phyloP scores from a whole-genome alignment of 1,140 invertebrate species.

The Aphelenchoides fujianensis region DNA sequence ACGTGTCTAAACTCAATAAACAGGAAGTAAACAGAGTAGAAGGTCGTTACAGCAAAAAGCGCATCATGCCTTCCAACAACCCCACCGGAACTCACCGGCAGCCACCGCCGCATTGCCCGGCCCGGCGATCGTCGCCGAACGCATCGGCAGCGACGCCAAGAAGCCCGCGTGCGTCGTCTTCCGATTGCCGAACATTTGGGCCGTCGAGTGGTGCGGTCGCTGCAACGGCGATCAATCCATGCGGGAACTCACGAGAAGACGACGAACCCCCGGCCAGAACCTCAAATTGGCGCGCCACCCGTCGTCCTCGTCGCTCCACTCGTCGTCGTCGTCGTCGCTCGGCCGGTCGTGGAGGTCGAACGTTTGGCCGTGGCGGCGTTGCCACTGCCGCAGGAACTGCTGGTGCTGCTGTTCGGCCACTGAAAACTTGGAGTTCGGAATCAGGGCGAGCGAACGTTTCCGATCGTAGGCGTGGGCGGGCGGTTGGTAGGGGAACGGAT shows the following conservation, averaged over 20 bases:
- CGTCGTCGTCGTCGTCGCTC: not conserved
- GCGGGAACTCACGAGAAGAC: not conserved
- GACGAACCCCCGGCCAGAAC: not conserved
- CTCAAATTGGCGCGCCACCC: not conserved
- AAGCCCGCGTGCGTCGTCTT: constrained; percentile 17
- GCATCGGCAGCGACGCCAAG: constrained; percentile 14
- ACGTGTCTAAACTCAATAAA: no score
- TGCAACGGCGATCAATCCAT: not conserved
- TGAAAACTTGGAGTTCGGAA: constrained; percentile 7
- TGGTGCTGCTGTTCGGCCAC: constrained; percentile 10
- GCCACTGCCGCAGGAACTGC: not conserved
- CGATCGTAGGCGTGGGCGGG: not conserved
- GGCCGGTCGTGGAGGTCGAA: not conserved
- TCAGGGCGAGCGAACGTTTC: not conserved
- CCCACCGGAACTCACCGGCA: no score
- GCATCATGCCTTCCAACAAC: no score
- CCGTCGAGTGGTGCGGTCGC: constrained; percentile 10
- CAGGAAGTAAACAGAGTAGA: no score
- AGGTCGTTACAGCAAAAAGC: no score
- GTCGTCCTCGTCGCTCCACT: not conserved
- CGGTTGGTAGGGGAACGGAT: constrained; percentile 1
- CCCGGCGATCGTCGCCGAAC: constrained; percentile 9
- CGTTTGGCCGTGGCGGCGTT: not conserved
- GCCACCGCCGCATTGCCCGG: constrained; percentile 5
- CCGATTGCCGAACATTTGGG: constrained; percentile 13